A percentile compares a stretch with the other conserved stretches of the same genome.
Conservation (phyloP, 2,113 vertebrate genomes). For the Smithornis capensis region DNA sequence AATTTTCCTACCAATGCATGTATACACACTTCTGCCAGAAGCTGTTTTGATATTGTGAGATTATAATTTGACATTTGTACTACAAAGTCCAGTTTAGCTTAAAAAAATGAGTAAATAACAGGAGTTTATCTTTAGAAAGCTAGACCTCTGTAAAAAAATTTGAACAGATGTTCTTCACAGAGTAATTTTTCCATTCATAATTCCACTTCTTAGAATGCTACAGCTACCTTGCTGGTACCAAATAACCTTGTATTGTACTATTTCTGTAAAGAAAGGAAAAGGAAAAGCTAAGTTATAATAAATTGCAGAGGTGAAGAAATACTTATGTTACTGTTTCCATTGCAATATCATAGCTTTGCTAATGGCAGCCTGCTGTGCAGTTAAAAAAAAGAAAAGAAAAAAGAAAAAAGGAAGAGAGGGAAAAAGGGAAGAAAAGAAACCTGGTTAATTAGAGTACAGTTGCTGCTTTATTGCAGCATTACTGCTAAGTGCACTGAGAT, state of each 20-base stretch:
- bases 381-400: background rate
- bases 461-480: slow-evolving; percentile 70
- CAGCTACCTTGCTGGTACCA: background rate
- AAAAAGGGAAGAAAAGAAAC: background rate
- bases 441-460: slow-evolving; percentile 75
- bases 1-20: background rate
- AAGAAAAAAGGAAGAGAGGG: background rate
- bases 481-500: slow-evolving; percentile 70
- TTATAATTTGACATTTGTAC: background rate
- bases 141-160: background rate
- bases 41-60: background rate
- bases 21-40: background rate
- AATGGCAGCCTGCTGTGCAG: slow-evolving; percentile 35
- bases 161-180: background rate
- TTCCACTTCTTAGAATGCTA: background rate
- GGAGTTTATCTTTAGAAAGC: background rate
- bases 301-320: slow-evolving; percentile 31
- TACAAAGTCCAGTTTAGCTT: background rate
- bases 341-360: slow-evolving; percentile 49
- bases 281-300: background rate
- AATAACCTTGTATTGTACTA: slow-evolving; percentile 9
- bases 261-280: background rate
- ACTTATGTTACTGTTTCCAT: slow-evolving; percentile 14
- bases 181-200: slow-evolving; percentile 16
- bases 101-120: background rate